phyloP scores from a whole-genome alignment of 1,140 invertebrate species.

The Phymorhynchus buccinoides region DNA sequence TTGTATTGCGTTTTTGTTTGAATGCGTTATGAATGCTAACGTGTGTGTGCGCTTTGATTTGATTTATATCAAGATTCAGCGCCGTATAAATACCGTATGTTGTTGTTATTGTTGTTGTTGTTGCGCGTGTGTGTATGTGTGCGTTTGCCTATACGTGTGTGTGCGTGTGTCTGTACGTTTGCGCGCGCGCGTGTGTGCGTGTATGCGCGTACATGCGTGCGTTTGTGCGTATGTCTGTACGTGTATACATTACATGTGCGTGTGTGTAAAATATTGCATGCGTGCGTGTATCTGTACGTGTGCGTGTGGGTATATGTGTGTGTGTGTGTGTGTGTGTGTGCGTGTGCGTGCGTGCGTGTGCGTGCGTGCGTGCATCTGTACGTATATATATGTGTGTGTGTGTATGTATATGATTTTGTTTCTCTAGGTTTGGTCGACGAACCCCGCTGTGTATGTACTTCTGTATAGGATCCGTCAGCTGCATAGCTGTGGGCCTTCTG shows the following conservation, averaged over 20 bases:
- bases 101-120: too few relatives aligned
- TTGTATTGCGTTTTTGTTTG: too few relatives aligned
- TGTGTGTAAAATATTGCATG: neutral
- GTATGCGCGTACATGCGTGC: neutral
- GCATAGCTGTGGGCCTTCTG: too few relatives aligned
- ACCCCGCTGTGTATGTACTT: too few relatives aligned
- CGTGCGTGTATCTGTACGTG: neutral
- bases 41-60: too few relatives aligned
- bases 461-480: too few relatives aligned
- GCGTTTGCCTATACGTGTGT: neutral
- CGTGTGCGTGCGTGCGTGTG: conserved; percentile 22
- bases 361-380: neutral
- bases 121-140: neutral
- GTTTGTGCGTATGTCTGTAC: neutral
- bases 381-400: too few relatives aligned
- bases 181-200: conserved; percentile 1
- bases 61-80: too few relatives aligned
- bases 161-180: neutral
- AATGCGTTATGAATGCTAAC: too few relatives aligned
- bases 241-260: neutral
- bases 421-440: too few relatives aligned
- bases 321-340: conserved; percentile 3
- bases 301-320: neutral
- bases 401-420: too few relatives aligned
- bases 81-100: too few relatives aligned